Base-by-base conservation (phyloP, 2,888 invertebrate genomes). In the Beris morrisii region DNA sequence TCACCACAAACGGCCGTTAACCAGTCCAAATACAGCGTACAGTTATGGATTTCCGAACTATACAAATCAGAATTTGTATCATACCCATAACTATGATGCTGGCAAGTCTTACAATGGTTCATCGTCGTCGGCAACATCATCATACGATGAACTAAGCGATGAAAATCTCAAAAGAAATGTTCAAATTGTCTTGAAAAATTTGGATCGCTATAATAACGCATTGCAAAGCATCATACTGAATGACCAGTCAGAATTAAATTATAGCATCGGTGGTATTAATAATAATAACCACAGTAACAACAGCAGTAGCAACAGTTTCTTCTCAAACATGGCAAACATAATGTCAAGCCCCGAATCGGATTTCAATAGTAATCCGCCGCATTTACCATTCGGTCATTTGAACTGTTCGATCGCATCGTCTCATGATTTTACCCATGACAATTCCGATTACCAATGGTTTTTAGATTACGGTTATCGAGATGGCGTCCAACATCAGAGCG, bases 371-470 rank as follows among this genome's bases (percentile, higher is more conserved):
- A 81, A 81, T 74, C 78, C 79, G 65, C 78, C 79, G 69, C 79
- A 79, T 67, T 59, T 67, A 38, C 57, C 57, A 67, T 61, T 61
- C 52, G 56, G 56, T 30, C 77, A 78, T 73, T 71, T 79, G 71
- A 79, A 79, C 72, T 79, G 79, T 70, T 81, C 81, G 70, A 73
- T 81, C 72, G 81, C 81, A 69, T 81, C 81, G 53, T 81, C 81
- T 45, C 81, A 81, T 72, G 89, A 89, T 78, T 90, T 89, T 79
- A 85, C 89, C 73, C 89, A 89, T 82, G 93, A 93, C 82, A 93
- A 92, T 84, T 91, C 91, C 74, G 93, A 93, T 75, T 93, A 93
- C 80, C 91, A 93, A 81, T 93, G 93, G 93, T 92, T 92, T 81
- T 86, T 92, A 75, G 93, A 93, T 81, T 93, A 92, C 77, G 92